A percentile compares a stretch with the other conserved stretches of the same genome.
Evolutionary conservation across 53 echinoderm and acorn worm genomes (phyloP).

Genomic region (Astropecten irregularis): DNA sequence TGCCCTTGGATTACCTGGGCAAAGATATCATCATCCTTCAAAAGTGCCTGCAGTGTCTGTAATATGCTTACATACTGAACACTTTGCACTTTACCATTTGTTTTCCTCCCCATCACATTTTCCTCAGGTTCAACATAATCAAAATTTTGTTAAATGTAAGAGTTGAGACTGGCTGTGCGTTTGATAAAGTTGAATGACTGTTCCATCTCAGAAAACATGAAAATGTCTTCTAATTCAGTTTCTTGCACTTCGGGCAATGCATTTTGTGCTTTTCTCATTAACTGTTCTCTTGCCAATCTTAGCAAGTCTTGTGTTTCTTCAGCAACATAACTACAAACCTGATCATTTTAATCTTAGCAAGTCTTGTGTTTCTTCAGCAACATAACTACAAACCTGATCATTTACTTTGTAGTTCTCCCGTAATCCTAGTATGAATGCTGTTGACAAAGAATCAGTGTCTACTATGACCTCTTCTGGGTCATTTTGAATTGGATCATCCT

Average conservation of each 20-base stretch:
- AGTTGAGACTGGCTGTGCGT: slow-evolving; percentile 2
- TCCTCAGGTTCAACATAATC: slow-evolving; percentile 49
- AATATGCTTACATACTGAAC: slow-evolving; percentile 58
- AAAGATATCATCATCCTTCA: slow-evolving; percentile 45
- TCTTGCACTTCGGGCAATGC: neutral
- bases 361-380: slow-evolving; percentile 10
- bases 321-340: slow-evolving; percentile 39
- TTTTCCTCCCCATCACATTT: slow-evolving; percentile 10
- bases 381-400: slow-evolving; percentile 30
- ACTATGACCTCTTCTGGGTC: no score
- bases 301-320: slow-evolving; percentile 18
- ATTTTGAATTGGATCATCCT: no score
- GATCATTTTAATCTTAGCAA: slow-evolving; percentile 26
- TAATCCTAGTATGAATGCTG: slow-evolving; percentile 36
- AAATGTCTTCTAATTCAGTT: neutral
- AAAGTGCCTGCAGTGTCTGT: slow-evolving; percentile 21
- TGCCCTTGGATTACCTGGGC: slow-evolving; percentile 54
- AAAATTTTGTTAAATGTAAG: slow-evolving; percentile 32
- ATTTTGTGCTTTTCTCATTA: neutral
- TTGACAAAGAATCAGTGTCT: no score
- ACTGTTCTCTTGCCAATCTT: slow-evolving; percentile 18
- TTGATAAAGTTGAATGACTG: slow-evolving; percentile 17
- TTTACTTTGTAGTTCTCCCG: slow-evolving; percentile 51
- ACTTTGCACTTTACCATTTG: neutral
- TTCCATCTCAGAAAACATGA: slow-evolving; percentile 1